A percentile compares a stretch with the other conserved stretches of the same genome.
phyloP scores from a whole-genome alignment of 2,797 vertebrate genomes.

The Streptopelia turtur region DNA sequence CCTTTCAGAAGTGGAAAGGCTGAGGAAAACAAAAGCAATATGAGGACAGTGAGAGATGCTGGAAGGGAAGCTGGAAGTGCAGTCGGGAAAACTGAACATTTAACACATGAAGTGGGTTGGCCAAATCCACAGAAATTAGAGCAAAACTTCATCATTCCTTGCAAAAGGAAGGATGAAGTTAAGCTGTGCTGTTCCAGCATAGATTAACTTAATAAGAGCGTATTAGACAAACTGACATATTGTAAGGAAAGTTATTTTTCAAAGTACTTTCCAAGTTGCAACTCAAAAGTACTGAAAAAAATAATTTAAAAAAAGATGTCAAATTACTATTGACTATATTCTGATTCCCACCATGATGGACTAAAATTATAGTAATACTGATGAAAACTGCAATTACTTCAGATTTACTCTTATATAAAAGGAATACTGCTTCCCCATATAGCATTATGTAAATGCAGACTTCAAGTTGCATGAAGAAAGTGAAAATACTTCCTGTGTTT shows the following conservation, averaged over 20 bases:
- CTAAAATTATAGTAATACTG: not conserved
- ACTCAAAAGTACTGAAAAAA: not conserved
- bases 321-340: not conserved
- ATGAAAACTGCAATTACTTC: not conserved
- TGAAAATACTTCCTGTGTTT: not conserved
- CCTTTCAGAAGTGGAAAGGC: not conserved
- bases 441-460: not conserved
- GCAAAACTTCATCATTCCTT: not conserved
- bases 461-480: not conserved
- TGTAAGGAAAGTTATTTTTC: not conserved
- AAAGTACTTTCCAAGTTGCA: not conserved
- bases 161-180: not conserved
- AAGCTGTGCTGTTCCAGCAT: not conserved
- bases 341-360: not conserved
- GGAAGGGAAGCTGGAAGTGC: not conserved
- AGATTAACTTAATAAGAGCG: not conserved
- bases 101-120: not conserved
- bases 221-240: not conserved
- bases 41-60: conserved; percentile 4
- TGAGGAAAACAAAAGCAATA: not conserved
- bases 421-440: not conserved
- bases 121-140: not conserved
- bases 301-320: not conserved
- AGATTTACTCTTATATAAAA: not conserved
- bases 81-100: not conserved